Evolutionary conservation across 2,888 invertebrate genomes (phyloP), one percentile per base, ranked within the genome.

Genomic region (Trileptium ribeirensis): DNA sequence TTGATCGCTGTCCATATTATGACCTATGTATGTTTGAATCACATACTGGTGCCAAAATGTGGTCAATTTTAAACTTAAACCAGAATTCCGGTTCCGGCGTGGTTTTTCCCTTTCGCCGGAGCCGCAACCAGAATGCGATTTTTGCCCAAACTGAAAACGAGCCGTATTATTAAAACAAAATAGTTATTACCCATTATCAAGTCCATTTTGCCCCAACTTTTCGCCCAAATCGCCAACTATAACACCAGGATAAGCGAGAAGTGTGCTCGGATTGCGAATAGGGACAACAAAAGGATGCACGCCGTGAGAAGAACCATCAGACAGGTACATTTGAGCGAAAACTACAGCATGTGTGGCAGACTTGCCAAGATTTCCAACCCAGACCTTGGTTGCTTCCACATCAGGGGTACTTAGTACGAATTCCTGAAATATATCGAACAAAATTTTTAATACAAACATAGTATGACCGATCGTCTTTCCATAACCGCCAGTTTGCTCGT

Each of bases 111-210:
- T n/a, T n/a, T n/a, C n/a, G n/a, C n/a, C n/a, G n/a, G n/a, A n/a
- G n/a, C n/a, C n/a, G n/a, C n/a, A n/a, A n/a, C n/a, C n/a, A n/a
- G n/a, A n/a, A n/a, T n/a, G n/a, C n/a, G n/a, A n/a, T n/a, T n/a
- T n/a, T n/a, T n/a, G n/a, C n/a, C n/a, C n/a, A n/a, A n/a, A n/a
- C n/a, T n/a, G n/a, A n/a, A n/a, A n/a, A n/a, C n/a, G n/a, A n/a
- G n/a, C n/a, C n/a, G n/a, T n/a, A n/a, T n/a, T n/a, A n/a, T n/a
- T n/a, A n/a, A n/a, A n/a, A n/a, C n/a, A n/a, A n/a, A n/a, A n/a
- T n/a, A n/a, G n/a, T n/a, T n/a, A n/a, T 89, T 86, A 94, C 94
- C 97, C 97, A 90, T 97, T 97, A 88, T 97, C 97, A 67, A 97
- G 89, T 0, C 95, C 96, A 89, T 97, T 95, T 8, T 95, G 91